Evolutionary conservation across 1,140 invertebrate genomes (phyloP).

Genomic region (Ditylenchus dipsaci): DNA sequence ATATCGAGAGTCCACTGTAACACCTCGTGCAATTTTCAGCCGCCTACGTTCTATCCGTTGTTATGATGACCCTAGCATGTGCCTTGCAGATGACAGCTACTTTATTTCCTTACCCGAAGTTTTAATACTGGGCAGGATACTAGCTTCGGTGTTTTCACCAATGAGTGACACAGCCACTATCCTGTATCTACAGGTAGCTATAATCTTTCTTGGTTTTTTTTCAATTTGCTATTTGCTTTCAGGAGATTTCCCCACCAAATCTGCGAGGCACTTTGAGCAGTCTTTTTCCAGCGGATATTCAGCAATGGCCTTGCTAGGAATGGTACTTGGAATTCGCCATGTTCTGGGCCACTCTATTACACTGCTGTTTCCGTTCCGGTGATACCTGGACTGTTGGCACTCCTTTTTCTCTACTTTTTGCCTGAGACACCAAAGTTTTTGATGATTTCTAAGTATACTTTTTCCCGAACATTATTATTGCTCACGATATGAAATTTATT

Average conservation of each 20-base stretch:
- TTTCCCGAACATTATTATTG: not conserved
- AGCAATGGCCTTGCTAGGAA: constrained; percentile 51
- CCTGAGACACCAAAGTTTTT: constrained; percentile 55
- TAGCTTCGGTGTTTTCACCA: constrained; percentile 54
- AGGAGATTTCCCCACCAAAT: constrained; percentile 53
- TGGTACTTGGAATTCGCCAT: constrained; percentile 46
- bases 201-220: not conserved
- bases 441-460: constrained; percentile 39
- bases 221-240: constrained; percentile 13
- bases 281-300: constrained; percentile 48
- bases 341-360: constrained; percentile 50
- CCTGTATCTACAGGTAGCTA: constrained; percentile 52
- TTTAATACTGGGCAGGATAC: constrained; percentile 43
- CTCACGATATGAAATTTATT: constrained; percentile 17
- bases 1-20: not conserved
- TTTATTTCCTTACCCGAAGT: constrained; percentile 48
- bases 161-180: constrained; percentile 49
- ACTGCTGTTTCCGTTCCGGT: constrained; percentile 45
- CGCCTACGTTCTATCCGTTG: constrained; percentile 49
- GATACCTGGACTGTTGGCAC: constrained; percentile 44
- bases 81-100: constrained; percentile 45
- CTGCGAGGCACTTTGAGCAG: constrained; percentile 51
- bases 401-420: constrained; percentile 45
- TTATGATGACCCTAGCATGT: constrained; percentile 50
- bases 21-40: constrained; percentile 29